Conservation (phyloP, 2,888 invertebrate species). For the Cosmia trapezina region DNA sequence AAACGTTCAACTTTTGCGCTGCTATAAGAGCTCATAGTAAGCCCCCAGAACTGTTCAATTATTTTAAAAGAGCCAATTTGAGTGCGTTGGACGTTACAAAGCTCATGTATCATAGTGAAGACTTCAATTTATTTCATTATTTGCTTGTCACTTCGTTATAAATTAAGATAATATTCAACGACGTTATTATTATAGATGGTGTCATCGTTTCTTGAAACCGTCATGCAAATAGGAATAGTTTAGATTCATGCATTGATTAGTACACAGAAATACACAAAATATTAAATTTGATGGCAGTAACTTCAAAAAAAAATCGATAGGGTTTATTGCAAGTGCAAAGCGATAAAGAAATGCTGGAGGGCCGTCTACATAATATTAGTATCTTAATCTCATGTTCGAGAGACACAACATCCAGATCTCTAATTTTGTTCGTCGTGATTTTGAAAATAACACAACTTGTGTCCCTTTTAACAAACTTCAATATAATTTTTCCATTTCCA, state of each 20-base stretch:
- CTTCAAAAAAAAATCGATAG: slow-evolving; percentile 19
- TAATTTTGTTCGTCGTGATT: neutral
- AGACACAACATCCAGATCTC: neutral
- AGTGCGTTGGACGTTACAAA: neutral
- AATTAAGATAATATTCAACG: slow-evolving; percentile 1
- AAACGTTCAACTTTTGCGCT: no score
- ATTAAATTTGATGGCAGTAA: slow-evolving; percentile 20
- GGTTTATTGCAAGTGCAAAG: slow-evolving; percentile 41
- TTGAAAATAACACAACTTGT: neutral
- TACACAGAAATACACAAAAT: slow-evolving; percentile 35
- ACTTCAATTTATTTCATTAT: neutral
- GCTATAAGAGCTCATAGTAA: no score
- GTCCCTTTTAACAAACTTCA: neutral
- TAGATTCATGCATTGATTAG: slow-evolving; percentile 48
- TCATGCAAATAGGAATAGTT: slow-evolving; percentile 49
- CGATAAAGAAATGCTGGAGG: slow-evolving; percentile 27
- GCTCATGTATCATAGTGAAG: neutral
- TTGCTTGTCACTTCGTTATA: neutral
- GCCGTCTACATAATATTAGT: slow-evolving; percentile 25
- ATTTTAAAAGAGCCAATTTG: neutral
- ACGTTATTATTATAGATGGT: slow-evolving; percentile 41
- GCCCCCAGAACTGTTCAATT: slow-evolving; percentile 12
- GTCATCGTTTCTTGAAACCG: slow-evolving; percentile 29
- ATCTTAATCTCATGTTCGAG: slow-evolving; percentile 1
- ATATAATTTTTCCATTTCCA: neutral